Percentiles rank a stretch among this genome's conserved stretches.
Evolutionary conservation across 2,113 vertebrate genomes (phyloP).

Genomic region (Paralichthys olivaceus): DNA sequence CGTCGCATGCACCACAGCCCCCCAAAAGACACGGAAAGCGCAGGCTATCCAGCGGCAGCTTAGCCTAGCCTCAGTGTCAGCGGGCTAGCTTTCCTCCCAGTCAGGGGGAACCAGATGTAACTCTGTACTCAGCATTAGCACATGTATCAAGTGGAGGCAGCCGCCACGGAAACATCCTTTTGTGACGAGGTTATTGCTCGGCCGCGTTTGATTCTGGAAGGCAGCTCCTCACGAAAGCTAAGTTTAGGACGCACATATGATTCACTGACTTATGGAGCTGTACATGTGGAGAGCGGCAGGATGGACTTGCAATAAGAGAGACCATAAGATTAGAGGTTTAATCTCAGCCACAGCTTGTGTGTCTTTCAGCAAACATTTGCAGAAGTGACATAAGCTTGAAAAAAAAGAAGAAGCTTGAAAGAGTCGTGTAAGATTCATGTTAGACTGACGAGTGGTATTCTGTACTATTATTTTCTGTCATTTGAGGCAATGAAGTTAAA

Average conservation of each 20-base stretch:
- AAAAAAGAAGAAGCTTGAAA: too few relatives aligned
- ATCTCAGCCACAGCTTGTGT: conserved; percentile 11
- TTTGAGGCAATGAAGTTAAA: too few relatives aligned
- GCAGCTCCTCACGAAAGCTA: conserved; percentile 3
- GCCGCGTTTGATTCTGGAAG: conserved; percentile 41
- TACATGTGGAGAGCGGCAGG: conserved; percentile 20
- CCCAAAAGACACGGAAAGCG: conserved; percentile 59
- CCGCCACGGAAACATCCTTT: conserved; percentile 35
- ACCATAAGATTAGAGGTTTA: conserved; percentile 35
- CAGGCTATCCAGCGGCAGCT: conserved; percentile 55
- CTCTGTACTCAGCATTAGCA: conserved; percentile 67
- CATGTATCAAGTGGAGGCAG: conserved; percentile 45
- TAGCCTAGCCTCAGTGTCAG: conserved; percentile 53
- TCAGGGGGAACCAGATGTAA: conserved; percentile 71
- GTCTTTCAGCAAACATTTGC: neutral
- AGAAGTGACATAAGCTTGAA: too few relatives aligned
- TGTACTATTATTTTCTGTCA: too few relatives aligned
- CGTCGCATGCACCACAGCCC: conserved; percentile 58
- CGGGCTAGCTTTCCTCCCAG: conserved; percentile 57
- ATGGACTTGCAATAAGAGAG: neutral
- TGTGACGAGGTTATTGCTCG: conserved; percentile 46
- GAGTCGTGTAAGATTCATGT: too few relatives aligned
- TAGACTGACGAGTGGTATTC: too few relatives aligned
- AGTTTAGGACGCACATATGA: conserved; percentile 30
- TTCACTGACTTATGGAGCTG: conserved; percentile 18